These are phyloP conservation scores for Arbacia lixula DNA, from an alignment of 53 echinoderm and acorn worm genomes.

Conservation along the genomic window DNA sequence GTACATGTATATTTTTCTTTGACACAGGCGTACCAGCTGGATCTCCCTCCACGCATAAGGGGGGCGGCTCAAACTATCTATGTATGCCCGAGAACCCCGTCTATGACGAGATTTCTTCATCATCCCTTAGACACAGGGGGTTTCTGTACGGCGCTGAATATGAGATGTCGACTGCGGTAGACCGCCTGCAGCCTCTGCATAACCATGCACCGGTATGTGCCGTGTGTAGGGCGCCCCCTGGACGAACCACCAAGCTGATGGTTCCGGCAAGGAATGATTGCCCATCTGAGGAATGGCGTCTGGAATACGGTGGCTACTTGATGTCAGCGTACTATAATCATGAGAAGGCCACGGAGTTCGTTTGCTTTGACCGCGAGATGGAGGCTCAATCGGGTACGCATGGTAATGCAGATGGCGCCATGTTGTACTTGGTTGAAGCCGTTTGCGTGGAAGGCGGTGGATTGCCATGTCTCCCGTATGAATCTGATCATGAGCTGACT, in stretches of 20 bases:
- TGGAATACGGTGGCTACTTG: slow-evolving; percentile 66
- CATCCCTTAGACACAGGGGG: background rate
- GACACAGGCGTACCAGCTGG: slow-evolving; percentile 59
- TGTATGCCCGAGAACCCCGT: slow-evolving; percentile 67
- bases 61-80: slow-evolving; percentile 58
- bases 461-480: slow-evolving; percentile 54
- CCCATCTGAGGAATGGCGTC: slow-evolving; percentile 60
- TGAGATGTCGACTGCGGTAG: background rate
- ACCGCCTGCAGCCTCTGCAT: background rate
- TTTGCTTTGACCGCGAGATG: slow-evolving; percentile 61
- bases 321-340: slow-evolving; percentile 27
- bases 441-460: slow-evolving; percentile 47
- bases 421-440: slow-evolving; percentile 52
- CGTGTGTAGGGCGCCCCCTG: slow-evolving; percentile 56
- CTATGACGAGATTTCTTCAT: slow-evolving; percentile 48
- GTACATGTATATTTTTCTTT: too few relatives aligned
- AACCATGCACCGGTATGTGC: slow-evolving; percentile 55
- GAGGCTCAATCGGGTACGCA: slow-evolving; percentile 16
- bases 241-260: slow-evolving; percentile 55
- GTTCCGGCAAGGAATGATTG: slow-evolving; percentile 71
- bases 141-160: slow-evolving; percentile 59
- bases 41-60: slow-evolving; percentile 32
- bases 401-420: slow-evolving; percentile 9
- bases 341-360: slow-evolving; percentile 30
- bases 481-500: slow-evolving; percentile 60